Evolutionary conservation across 2,113 vertebrate genomes (phyloP).

Genomic region (Hemichromis elongatus): DNA sequence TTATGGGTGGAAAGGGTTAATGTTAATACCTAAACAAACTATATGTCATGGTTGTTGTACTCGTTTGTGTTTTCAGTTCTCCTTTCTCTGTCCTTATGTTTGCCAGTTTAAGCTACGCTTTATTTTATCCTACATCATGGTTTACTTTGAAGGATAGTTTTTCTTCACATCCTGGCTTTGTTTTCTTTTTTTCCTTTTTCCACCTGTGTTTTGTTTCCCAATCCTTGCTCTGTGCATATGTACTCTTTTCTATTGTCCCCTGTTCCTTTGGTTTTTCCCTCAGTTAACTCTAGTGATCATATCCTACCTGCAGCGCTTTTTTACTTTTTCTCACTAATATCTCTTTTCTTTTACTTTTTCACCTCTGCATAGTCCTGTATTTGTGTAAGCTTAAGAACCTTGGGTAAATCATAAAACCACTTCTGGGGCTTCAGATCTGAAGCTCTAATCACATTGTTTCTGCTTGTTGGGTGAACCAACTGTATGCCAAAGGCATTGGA

Average conservation of each 20-base stretch:
- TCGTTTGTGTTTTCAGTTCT: not conserved
- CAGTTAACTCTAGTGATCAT: not conserved
- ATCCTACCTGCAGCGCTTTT: not conserved
- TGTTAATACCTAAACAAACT: accelerated
- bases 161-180: not conserved
- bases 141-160: not conserved
- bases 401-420: not conserved
- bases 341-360: not conserved
- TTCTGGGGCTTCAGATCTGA: not conserved
- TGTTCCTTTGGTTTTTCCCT: not conserved
- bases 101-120: not conserved
- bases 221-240: not conserved
- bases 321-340: not conserved
- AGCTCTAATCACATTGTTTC: not conserved
- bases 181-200: not conserved
- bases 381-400: not conserved
- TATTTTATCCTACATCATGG: too few relatives aligned
- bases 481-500: not conserved
- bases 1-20: not conserved
- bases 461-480: not conserved
- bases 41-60: not conserved
- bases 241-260: not conserved
- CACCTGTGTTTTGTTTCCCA: not conserved
- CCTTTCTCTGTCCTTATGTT: not conserved
- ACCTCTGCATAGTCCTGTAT: not conserved